phyloP scores from a whole-genome alignment of 2,113 vertebrate species.

The Daboia siamensis region DNA sequence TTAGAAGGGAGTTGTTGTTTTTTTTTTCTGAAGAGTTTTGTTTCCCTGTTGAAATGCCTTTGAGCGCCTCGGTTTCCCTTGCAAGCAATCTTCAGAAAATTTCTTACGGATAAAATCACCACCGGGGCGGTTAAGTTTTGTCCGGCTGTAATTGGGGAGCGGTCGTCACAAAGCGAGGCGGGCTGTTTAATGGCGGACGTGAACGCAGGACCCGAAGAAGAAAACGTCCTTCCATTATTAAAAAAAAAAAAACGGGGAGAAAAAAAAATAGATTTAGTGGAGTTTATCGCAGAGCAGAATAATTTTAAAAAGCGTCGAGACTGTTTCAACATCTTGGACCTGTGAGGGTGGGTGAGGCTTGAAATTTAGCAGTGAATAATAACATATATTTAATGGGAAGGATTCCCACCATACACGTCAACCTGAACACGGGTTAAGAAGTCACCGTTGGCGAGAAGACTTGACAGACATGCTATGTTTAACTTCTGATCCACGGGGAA shows the following conservation, averaged over 20 bases:
- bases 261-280: background rate
- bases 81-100: background rate
- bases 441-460: background rate
- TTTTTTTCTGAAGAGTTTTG: background rate
- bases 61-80: background rate
- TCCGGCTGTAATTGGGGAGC: background rate
- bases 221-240: background rate
- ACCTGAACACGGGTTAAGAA: background rate
- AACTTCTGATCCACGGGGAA: background rate
- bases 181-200: background rate
- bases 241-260: background rate
- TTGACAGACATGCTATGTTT: background rate
- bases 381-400: background rate
- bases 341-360: background rate
- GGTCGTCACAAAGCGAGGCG: background rate
- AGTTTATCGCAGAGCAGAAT: background rate
- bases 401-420: background rate
- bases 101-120: background rate
- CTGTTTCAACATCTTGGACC: background rate
- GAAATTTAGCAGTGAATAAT: background rate
- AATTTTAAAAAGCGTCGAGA: background rate
- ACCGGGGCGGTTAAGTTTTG: background rate
- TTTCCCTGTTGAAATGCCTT: background rate
- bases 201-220: background rate
- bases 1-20: background rate